Evolutionary conservation across 1,140 invertebrate species (phyloP), one percentile per base, ranked within the genome.

Genomic region (Ceratoteleas bidentatus): DNA sequence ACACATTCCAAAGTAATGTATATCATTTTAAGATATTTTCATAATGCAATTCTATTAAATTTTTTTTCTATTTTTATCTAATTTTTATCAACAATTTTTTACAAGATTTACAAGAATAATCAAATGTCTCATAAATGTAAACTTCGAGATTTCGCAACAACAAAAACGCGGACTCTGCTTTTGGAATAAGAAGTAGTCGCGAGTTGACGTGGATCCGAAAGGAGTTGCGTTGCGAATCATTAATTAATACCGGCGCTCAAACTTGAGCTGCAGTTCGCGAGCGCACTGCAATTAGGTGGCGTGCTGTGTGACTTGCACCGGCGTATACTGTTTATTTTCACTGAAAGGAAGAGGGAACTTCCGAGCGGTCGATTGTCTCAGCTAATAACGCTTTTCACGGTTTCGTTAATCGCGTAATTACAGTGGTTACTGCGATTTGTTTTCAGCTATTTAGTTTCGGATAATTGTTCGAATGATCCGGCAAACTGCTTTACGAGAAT

Each of bases 321-420:
- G 10, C 47, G 6, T 15, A 15, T 6, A 49, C 47, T 14, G n/a
- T 15, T 49, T 49, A 49, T 3, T 49, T 49, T 49, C 14, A 15
- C 10, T 15, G 14, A 14, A 15, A 15, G 47, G 47, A 49, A 49
- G 40, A 49, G 47, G 14, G 47, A 49, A 49, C n/a, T n/a, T n/a
- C n/a, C n/a, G 47, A 49, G 14, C 47, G 13, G 15, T 49, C 15
- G 47, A 49, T 49, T 15, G 47, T 49, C 16, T 15, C 13, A 9
- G 9, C 47, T 49, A 49, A 49, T 49, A 43, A 43, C 40, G 47
- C 9, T 49, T 49, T 49, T 49, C 47, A 49, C 47, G 47, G 47
- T 15, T 49, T 49, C 47, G 13, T 49, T 49, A 15, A 49, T 49
- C 47, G 14, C 6, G 14, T 49, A 49, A 49, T 49, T 49, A 49